Base-by-base conservation (phyloP, 1,140 invertebrate genomes). In the Pseudomyrmex gracilis region DNA sequence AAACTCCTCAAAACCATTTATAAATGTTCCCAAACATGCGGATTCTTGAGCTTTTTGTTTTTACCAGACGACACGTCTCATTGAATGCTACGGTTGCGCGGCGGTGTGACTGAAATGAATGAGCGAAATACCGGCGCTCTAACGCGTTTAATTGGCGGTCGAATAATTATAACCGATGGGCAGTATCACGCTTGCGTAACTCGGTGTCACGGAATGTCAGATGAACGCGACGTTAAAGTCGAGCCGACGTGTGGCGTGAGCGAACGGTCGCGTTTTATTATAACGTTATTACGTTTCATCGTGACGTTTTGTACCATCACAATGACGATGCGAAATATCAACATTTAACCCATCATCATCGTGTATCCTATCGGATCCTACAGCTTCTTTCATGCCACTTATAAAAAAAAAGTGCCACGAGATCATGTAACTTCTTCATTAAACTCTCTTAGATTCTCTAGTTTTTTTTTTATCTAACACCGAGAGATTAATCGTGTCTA, bases 81-180 rank as follows among this genome's bases (percentile, higher is more conserved):
- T 58, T 8, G 55, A 49, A 13, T 22, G 53, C 22, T 22, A 53
- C 10, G 43, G 64, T 70, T 17, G 57, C 64, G 66, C 51, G 17
- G 49, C 20, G 67, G 49, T 53, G 49, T 17, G 76, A 49, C 9
- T 80, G 12, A 80, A 70, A 71, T 70, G 66, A 70, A 80, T 47
- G 66, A 70, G 76, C 53, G 51, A 58, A 78, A 70, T 70, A 57
- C 53, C 43, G 76, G 15, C 76, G 76, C 76, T 80, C 43, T 80
- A 80, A 80, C 76, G 47, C 76, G 76, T 80, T 80, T 80, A 80
- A 80, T 80, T 80, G 76, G 76, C 66, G 76, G 76, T 80, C 76
- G 66, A 80, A 80, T 80, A 80, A 80, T 80, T 80, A 80, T 80
- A 80, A 80, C 76, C 76, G 76, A 80, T 80, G 76, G 66, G 53